These are phyloP conservation scores for Discoglossus pictus DNA, from an alignment of 2,797 vertebrate genomes.

Conservation along the genomic window DNA sequence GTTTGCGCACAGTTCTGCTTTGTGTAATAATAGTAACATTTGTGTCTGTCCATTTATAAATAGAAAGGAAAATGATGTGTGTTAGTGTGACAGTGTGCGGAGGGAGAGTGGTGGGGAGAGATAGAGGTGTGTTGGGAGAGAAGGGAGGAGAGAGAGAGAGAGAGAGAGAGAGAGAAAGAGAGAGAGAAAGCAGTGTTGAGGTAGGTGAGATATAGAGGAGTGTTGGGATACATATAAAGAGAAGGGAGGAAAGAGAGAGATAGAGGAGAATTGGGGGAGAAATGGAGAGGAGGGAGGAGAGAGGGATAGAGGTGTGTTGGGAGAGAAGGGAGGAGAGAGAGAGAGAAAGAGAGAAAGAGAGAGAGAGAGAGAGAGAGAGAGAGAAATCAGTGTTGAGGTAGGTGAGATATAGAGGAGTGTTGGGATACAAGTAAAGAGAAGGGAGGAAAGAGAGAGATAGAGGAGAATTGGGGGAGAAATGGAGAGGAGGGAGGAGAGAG, in stretches of 20 bases:
- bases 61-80: too few species aligned
- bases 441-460: background rate
- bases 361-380: background rate
- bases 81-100: too few species aligned
- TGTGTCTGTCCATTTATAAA: too few species aligned
- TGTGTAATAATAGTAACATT: too few species aligned
- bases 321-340: background rate
- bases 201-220: background rate
- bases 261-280: background rate
- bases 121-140: background rate
- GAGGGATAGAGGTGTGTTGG: background rate
- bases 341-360: background rate
- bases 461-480: background rate
- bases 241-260: background rate
- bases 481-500: background rate
- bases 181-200: background rate
- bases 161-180: background rate
- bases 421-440: background rate
- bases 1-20: too few species aligned
- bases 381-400: background rate
- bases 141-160: background rate
- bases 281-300: background rate
- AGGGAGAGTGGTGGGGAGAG: background rate
- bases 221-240: background rate
- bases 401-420: background rate